phyloP scores from a whole-genome alignment of 1,140 invertebrate genomes.

The Leptinotarsa lineolata region DNA sequence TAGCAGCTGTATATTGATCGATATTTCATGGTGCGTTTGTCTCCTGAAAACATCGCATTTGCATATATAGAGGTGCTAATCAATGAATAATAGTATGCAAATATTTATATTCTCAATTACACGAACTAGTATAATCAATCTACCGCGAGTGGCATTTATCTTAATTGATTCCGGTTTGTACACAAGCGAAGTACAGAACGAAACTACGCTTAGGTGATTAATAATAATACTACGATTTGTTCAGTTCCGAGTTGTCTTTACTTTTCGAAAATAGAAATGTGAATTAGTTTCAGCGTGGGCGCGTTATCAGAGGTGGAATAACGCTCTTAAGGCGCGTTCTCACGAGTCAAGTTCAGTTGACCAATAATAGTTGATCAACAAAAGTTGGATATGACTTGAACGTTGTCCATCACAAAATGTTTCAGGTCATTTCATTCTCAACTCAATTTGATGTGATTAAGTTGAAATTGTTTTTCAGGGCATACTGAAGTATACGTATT shows the following conservation, averaged over 20 bases:
- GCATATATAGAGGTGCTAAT: conserved; percentile 26
- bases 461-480: too few species aligned
- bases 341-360: too few species aligned
- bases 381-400: too few species aligned
- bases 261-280: background rate
- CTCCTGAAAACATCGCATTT: conserved; percentile 6
- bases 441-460: too few species aligned
- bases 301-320: background rate
- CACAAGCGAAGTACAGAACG: conserved; percentile 12
- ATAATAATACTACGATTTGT: conserved; percentile 7
- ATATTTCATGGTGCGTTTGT: conserved; percentile 19
- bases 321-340: background rate
- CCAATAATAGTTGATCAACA: too few species aligned
- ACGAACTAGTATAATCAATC: conserved; percentile 19
- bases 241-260: background rate
- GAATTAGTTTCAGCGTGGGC: background rate
- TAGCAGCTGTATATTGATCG: conserved; percentile 12
- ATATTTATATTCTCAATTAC: conserved; percentile 27
- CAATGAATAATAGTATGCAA: conserved; percentile 25
- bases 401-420: too few species aligned
- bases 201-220: background rate
- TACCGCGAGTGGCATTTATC: conserved; percentile 19
- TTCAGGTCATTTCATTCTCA: too few species aligned
- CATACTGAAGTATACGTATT: too few species aligned
- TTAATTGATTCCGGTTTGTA: conserved; percentile 24